phyloP scores from a whole-genome alignment of 2,888 invertebrate genomes.

The Aplocera efformata region DNA sequence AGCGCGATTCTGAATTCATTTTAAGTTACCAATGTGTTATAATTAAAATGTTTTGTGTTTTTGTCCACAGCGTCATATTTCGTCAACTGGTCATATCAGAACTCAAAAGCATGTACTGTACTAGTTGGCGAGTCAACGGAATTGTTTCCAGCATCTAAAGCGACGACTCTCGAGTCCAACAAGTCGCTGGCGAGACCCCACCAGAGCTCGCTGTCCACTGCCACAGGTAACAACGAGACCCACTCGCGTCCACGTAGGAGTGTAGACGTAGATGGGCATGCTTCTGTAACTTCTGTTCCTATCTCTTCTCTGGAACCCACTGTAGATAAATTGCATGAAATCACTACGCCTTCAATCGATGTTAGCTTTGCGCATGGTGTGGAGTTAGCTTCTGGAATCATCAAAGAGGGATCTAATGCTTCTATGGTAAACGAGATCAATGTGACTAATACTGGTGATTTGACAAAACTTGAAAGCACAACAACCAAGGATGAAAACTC shows the following conservation, averaged over 20 bases:
- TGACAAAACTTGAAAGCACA: slow-evolving; percentile 45
- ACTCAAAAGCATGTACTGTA: slow-evolving; percentile 90
- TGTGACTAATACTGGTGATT: slow-evolving; percentile 53
- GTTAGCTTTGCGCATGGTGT: slow-evolving; percentile 76
- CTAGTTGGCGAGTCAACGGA: slow-evolving; percentile 89
- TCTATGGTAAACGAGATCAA: slow-evolving; percentile 52
- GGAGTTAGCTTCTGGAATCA: slow-evolving; percentile 38
- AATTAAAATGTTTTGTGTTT: slow-evolving; percentile 10
- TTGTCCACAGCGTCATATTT: slow-evolving; percentile 86
- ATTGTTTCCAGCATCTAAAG: slow-evolving; percentile 84
- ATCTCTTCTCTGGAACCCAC: slow-evolving; percentile 61
- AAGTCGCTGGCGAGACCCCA: slow-evolving; percentile 85
- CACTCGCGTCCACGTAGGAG: slow-evolving; percentile 86
- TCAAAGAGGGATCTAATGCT: slow-evolving; percentile 48
- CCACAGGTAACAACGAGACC: slow-evolving; percentile 74
- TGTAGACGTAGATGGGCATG: slow-evolving; percentile 84
- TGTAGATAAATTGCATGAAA: slow-evolving; percentile 75
- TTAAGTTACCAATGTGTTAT: neutral
- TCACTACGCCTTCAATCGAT: slow-evolving; percentile 63
- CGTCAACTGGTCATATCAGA: slow-evolving; percentile 92
- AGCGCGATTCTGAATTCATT: slow-evolving; percentile 15
- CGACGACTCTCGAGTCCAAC: slow-evolving; percentile 85
- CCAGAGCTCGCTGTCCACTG: slow-evolving; percentile 78
- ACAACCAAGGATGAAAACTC: slow-evolving; percentile 8
- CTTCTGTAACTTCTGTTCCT: slow-evolving; percentile 60